Evolutionary conservation across 2,888 invertebrate genomes (phyloP).

Genomic region (Lutraria lutraria): DNA sequence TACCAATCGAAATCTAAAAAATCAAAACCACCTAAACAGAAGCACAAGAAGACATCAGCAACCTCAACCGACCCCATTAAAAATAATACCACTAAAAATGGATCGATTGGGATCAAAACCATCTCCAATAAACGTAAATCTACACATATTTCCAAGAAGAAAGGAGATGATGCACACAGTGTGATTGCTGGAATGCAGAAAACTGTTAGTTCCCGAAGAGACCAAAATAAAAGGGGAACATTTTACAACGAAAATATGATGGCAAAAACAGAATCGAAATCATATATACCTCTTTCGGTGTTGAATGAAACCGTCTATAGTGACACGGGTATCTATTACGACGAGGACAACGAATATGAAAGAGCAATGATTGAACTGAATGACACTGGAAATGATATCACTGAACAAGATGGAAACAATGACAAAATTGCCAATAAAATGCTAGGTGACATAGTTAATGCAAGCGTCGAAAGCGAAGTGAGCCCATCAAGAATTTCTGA

Average conservation of each 20-base stretch:
- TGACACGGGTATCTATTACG: slow-evolving; percentile 49
- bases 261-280: neutral
- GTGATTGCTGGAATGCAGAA: neutral
- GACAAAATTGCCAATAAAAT: neutral
- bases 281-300: slow-evolving; percentile 20
- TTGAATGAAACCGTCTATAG: slow-evolving; percentile 11
- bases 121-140: neutral
- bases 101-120: too few relatives aligned
- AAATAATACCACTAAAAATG: neutral
- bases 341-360: slow-evolving; percentile 51
- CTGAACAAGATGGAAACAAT: neutral
- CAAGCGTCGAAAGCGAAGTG: neutral
- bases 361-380: neutral
- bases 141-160: slow-evolving; percentile 14
- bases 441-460: neutral
- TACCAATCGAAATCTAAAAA: neutral
- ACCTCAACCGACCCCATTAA: neutral
- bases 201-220: neutral
- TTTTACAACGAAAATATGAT: slow-evolving; percentile 46
- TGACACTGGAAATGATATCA: neutral
- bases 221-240: slow-evolving; percentile 35
- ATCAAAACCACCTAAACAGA: neutral
- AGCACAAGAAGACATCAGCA: neutral
- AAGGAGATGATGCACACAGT: slow-evolving; percentile 14
- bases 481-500: slow-evolving; percentile 13